Percentiles rank a stretch among this genome's conserved stretches.
Conservation (phyloP, 2,113 vertebrate genomes). For the Nothobranchius kuhntae region DNA sequence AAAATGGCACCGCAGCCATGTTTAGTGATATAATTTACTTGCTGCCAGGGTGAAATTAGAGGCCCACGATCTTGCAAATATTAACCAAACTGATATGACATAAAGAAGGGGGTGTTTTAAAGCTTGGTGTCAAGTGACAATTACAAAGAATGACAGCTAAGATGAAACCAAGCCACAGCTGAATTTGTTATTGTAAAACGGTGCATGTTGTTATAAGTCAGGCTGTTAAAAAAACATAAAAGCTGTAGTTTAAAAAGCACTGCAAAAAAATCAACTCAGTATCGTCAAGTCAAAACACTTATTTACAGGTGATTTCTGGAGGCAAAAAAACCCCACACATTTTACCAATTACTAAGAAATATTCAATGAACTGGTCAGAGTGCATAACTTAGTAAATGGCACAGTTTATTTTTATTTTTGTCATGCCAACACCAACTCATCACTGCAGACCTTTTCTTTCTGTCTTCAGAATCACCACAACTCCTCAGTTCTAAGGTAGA, state of each 20-base stretch:
- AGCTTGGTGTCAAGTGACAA: constrained; percentile 61
- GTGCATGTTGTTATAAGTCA: constrained; percentile 46
- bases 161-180: constrained; percentile 40
- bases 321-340: constrained; percentile 3
- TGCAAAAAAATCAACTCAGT: constrained; percentile 55
- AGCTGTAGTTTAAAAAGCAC: constrained; percentile 57
- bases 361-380: constrained; percentile 45
- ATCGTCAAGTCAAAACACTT: constrained; percentile 52
- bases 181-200: constrained; percentile 31
- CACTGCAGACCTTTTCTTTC: constrained; percentile 27
- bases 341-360: constrained; percentile 44
- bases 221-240: constrained; percentile 23
- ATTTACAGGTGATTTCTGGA: constrained; percentile 60
- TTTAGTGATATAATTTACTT: constrained; percentile 14
- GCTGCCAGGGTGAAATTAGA: constrained; percentile 50
- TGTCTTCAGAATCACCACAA: constrained; percentile 19
- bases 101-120: constrained; percentile 57
- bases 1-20: constrained; percentile 6
- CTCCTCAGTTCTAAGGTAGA: constrained; percentile 8
- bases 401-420: constrained; percentile 21
- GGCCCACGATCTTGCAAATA: constrained; percentile 22
- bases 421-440: constrained; percentile 34
- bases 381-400: constrained; percentile 52
- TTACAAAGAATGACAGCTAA: constrained; percentile 23
- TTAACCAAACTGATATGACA: constrained; percentile 19